Conservation (phyloP, 2,888 invertebrate species). For the Drosophila subsilvestris region DNA sequence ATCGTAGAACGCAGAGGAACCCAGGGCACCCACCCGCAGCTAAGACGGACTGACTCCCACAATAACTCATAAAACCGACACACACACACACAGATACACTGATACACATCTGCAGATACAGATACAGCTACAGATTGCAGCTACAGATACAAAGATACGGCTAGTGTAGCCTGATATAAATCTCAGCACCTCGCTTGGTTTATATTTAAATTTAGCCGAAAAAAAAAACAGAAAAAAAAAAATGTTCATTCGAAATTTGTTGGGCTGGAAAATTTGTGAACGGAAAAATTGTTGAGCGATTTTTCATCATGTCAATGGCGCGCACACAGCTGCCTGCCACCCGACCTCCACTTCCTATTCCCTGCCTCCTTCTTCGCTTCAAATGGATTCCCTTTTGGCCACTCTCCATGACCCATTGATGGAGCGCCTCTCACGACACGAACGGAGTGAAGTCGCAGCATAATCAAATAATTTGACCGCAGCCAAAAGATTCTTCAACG, state of each 20-base stretch:
- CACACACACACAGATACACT: slow-evolving; percentile 27
- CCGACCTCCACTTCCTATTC: slow-evolving; percentile 34
- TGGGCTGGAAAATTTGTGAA: slow-evolving; percentile 64
- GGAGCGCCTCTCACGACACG: slow-evolving; percentile 71
- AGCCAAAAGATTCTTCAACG: slow-evolving; percentile 17
- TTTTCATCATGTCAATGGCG: slow-evolving; percentile 74
- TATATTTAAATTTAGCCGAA: slow-evolving; percentile 71
- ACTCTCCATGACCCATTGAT: slow-evolving; percentile 71
- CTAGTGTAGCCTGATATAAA: slow-evolving; percentile 50
- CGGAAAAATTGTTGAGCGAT: slow-evolving; percentile 78
- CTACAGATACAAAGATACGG: slow-evolving; percentile 21
- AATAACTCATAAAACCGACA: slow-evolving; percentile 72
- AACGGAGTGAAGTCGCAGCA: slow-evolving; percentile 6
- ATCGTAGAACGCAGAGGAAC: background rate
- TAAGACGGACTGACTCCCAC: slow-evolving; percentile 74
- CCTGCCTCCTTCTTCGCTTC: background rate
- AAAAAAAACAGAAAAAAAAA: slow-evolving; percentile 19
- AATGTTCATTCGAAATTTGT: slow-evolving; percentile 63
- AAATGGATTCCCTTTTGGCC: slow-evolving; percentile 8
- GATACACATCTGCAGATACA: too few species aligned
- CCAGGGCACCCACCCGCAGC: slow-evolving; percentile 60
- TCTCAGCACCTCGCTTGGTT: slow-evolving; percentile 75
- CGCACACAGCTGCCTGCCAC: slow-evolving; percentile 41
- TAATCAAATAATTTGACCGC: slow-evolving; percentile 58
- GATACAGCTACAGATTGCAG: slow-evolving; percentile 19